A percentile compares a stretch with the other conserved stretches of the same genome.
These are phyloP conservation scores for Liopterus haemorrhoidalis DNA, from an alignment of 2,888 invertebrate species.

Conservation along the genomic window DNA sequence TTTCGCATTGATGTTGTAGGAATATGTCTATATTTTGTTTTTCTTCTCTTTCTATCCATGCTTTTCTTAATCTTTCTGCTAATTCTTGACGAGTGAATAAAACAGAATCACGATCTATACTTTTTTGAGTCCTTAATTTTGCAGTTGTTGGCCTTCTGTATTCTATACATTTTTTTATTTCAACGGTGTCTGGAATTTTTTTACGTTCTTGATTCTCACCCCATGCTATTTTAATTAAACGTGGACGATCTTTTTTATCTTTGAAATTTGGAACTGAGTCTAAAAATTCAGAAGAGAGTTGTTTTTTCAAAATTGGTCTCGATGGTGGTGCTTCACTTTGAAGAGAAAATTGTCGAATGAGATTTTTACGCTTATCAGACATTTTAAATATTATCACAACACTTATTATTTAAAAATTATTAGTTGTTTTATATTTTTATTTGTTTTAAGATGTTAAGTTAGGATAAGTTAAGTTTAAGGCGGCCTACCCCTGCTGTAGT, in stretches of 20 bases:
- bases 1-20: too few species aligned
- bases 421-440: background rate
- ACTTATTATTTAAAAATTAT: background rate
- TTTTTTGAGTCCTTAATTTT: conserved; percentile 34
- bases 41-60: conserved; percentile 48
- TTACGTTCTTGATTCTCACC: conserved; percentile 25
- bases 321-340: conserved; percentile 37
- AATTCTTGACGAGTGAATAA: conserved; percentile 47
- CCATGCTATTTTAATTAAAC: conserved; percentile 32
- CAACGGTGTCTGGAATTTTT: conserved; percentile 35
- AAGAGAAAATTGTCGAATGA: conserved; percentile 42
- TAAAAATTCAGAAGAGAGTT: conserved; percentile 37
- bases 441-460: background rate
- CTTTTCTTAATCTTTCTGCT: conserved; percentile 46
- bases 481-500: too few species aligned
- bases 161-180: conserved; percentile 41
- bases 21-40: conserved; percentile 58
- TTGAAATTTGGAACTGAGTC: conserved; percentile 33
- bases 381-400: conserved; percentile 18
- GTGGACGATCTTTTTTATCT: conserved; percentile 30
- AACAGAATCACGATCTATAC: conserved; percentile 40
- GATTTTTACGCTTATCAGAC: conserved; percentile 36
- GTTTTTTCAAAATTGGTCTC: conserved; percentile 37
- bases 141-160: conserved; percentile 31
- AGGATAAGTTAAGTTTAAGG: conserved; percentile 5